Evolutionary conservation across 2,888 invertebrate species (phyloP).

Genomic region (Agonum fuliginosum): DNA sequence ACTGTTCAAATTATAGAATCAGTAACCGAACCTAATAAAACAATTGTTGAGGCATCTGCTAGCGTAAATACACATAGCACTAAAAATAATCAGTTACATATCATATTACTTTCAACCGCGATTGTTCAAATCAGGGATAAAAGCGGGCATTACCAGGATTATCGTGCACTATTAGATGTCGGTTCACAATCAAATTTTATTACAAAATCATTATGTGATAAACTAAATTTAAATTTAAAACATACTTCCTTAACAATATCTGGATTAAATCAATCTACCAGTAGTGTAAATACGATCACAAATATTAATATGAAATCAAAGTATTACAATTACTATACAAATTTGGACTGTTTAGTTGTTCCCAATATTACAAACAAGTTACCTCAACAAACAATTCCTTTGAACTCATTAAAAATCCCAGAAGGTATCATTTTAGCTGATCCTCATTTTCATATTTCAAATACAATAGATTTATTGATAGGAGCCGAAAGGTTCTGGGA

Average conservation of each 20-base stretch:
- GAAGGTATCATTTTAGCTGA: conserved; percentile 36
- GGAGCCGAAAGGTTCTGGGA: conserved; percentile 38
- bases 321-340: not conserved
- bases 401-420: conserved; percentile 15
- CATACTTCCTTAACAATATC: not conserved
- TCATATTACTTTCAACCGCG: conserved; percentile 5
- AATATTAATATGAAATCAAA: conserved; percentile 20
- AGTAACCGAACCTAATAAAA: not conserved
- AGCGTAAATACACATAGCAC: not conserved
- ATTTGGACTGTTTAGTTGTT: conserved; percentile 19
- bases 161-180: conserved; percentile 42
- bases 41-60: not conserved
- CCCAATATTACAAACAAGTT: not conserved
- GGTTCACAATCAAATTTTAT: conserved; percentile 55
- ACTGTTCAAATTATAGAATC: not conserved
- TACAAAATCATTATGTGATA: not conserved
- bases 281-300: not conserved
- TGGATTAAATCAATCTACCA: conserved; percentile 22
- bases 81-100: conserved; percentile 1
- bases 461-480: conserved; percentile 37
- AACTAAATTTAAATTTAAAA: conserved; percentile 4
- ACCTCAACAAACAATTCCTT: too few relatives aligned
- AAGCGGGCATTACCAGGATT: not conserved
- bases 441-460: conserved; percentile 14
- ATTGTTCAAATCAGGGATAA: conserved; percentile 38